phyloP scores from a whole-genome alignment of 2,888 invertebrate genomes.

The Lomographa bimaculata region DNA sequence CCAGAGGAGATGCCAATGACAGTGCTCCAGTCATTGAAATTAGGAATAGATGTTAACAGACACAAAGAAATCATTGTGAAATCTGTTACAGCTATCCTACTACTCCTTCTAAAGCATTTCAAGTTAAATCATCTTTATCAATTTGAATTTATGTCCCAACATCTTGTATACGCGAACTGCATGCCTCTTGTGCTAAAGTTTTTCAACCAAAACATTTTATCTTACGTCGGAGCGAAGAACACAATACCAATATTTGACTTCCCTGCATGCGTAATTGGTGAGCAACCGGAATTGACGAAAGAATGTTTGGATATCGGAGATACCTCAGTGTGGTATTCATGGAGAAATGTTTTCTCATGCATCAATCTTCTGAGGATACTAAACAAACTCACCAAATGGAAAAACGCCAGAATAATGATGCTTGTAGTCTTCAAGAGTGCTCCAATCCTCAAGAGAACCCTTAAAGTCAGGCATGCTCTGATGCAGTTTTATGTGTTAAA shows the following conservation, averaged over 20 bases:
- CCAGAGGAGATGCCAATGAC: slow-evolving; percentile 99
- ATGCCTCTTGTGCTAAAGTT: slow-evolving; percentile 99
- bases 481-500: slow-evolving; percentile 99
- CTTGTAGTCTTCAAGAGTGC: slow-evolving; percentile 99
- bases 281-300: slow-evolving; percentile 95
- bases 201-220: slow-evolving; percentile 98
- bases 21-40: slow-evolving; percentile 95
- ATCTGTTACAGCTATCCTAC: slow-evolving; percentile 94
- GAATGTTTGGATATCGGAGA: slow-evolving; percentile 95
- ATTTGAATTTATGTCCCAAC: slow-evolving; percentile 99
- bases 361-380: slow-evolving; percentile 97
- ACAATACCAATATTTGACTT: slow-evolving; percentile 97
- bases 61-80: slow-evolving; percentile 99
- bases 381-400: slow-evolving; percentile 99
- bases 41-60: slow-evolving; percentile 98
- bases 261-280: slow-evolving; percentile 97
- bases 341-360: slow-evolving; percentile 99
- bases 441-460: slow-evolving; percentile 97
- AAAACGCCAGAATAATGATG: slow-evolving; percentile 99
- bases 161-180: slow-evolving; percentile 99
- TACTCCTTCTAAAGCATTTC: slow-evolving; percentile 97
- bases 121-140: slow-evolving; percentile 99
- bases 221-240: slow-evolving; percentile 97
- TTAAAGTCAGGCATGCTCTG: slow-evolving; percentile 97
- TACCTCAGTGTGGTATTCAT: slow-evolving; percentile 92